A percentile compares a stretch with the other conserved stretches of the same genome.
Conservation (phyloP, 2,113 vertebrate species). For the Corynorhinus townsendii region DNA sequence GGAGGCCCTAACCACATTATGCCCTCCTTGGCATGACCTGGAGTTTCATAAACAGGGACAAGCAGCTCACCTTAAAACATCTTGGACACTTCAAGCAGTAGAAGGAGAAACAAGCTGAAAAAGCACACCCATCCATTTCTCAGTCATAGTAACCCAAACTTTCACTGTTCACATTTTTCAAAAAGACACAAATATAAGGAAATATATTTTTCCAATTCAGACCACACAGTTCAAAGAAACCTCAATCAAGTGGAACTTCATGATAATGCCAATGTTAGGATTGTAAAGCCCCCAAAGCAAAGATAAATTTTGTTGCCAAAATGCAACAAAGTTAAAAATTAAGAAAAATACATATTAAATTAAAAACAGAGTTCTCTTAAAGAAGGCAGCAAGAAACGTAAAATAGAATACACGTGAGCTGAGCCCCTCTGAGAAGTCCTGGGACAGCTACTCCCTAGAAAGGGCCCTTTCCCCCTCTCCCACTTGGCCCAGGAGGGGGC, state of each 20-base stretch:
- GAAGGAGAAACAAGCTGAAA: not conserved
- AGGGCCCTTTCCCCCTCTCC: not conserved
- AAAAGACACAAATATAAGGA: constrained; percentile 40
- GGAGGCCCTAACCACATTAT: not conserved
- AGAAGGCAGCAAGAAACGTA: constrained; percentile 48
- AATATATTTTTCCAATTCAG: constrained; percentile 50
- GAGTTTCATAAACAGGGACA: not conserved
- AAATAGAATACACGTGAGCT: constrained; percentile 26
- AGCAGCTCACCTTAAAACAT: not conserved
- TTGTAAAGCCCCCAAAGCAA: constrained; percentile 51
- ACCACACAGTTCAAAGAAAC: constrained; percentile 52
- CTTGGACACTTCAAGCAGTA: not conserved
- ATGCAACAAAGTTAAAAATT: constrained; percentile 71
- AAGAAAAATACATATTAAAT: constrained; percentile 67
- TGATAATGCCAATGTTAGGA: constrained; percentile 47
- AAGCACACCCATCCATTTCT: not conserved
- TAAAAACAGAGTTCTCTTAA: constrained; percentile 44
- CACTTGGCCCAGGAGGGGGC: constrained; percentile 21
- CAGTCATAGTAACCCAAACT: constrained; percentile 1
- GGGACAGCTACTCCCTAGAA: not conserved
- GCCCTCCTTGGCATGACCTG: not conserved
- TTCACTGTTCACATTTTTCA: constrained; percentile 56
- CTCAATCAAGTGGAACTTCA: constrained; percentile 55
- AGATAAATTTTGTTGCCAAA: constrained; percentile 70
- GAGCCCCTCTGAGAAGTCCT: constrained; percentile 14